These are phyloP conservation scores for Eubasilissa splendida DNA, from an alignment of 2,888 invertebrate species.

Conservation along the genomic window DNA sequence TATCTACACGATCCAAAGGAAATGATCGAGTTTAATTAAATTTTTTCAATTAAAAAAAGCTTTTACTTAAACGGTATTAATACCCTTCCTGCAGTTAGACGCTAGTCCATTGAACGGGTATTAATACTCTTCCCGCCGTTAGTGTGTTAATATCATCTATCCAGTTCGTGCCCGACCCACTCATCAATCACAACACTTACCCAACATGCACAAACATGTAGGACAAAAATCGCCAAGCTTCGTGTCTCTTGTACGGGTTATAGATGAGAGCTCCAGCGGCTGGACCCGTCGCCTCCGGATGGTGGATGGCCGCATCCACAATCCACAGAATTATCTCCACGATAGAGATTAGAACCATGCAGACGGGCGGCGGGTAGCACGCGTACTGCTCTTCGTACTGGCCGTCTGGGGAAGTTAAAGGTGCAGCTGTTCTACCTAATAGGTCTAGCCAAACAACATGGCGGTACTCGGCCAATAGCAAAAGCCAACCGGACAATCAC, in stretches of 20 bases:
- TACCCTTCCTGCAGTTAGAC: too few species aligned
- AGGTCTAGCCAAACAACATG: not conserved
- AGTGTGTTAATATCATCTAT: not conserved
- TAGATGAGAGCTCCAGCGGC: constrained; percentile 89
- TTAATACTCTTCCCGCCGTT: too few species aligned
- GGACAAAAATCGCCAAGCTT: constrained; percentile 94
- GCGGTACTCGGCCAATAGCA: not conserved
- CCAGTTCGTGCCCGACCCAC: not conserved
- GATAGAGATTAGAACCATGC: constrained; percentile 92
- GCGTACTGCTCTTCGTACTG: constrained; percentile 73
- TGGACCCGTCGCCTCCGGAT: constrained; percentile 78
- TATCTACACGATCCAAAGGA: too few species aligned
- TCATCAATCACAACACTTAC: constrained; percentile 68
- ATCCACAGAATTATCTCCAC: constrained; percentile 86
- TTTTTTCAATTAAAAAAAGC: too few species aligned
- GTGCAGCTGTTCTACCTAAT: not conserved
- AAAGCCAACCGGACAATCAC: too few species aligned
- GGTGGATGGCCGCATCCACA: constrained; percentile 67
- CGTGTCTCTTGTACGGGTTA: constrained; percentile 86
- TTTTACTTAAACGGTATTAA: too few species aligned
- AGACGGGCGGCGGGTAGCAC: constrained; percentile 93
- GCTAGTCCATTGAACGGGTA: too few species aligned
- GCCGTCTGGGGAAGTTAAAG: constrained; percentile 37
- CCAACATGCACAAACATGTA: constrained; percentile 98
- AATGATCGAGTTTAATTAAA: too few species aligned